Evolutionary conservation across 2,113 vertebrate genomes (phyloP), one percentile per base, ranked within the genome.

Genomic region (Ophthalmolycus amberensis): DNA sequence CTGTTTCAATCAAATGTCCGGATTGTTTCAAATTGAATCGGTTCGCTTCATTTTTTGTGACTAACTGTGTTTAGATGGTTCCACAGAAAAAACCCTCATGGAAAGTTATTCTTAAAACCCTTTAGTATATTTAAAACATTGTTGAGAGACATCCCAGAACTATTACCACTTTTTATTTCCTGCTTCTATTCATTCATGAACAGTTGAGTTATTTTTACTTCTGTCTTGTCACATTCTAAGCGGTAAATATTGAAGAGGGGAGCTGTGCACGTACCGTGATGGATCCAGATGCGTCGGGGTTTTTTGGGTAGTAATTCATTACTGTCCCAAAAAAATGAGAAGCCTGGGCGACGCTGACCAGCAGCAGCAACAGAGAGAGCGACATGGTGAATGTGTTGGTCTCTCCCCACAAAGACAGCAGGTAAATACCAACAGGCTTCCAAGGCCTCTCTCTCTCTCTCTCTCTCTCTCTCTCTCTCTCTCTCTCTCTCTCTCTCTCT

Each of bases 281-380:
- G 16, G 58, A 20, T 64, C 79, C 84, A 15, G 12, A 0, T 38
- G 11, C 0, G 0, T 22, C 0, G 0, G 20, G 42, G 9, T 9
- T 38, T 37, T 81, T 46, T 0, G 79, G 80, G 37, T 83, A 48
- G 32, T 75, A 92, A 11, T 77, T 90, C 69, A 88, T 71, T 22
- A 85, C 65, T 0, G 73, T 78, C 0, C 89, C 84, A 3, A 12
- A 58, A 4, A 82, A 90, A 6, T 79, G 42, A 29, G 6, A 0
- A 0, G 74, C 74, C 7, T 37, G 70, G 5, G 44, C 5, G 44
- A 52, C 9, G 75, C 40, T 16, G 50, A 70, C 38, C 15, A 85
- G 65, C 29, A 87, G 69, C 48, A 84, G 40, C 50, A 87, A 25
- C 67, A 83, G 52, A n/a, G 14, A 14, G 14, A 58, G 22, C 9